These are phyloP conservation scores for Pecten maximus DNA, from an alignment of 2,888 invertebrate genomes.

Conservation along the genomic window DNA sequence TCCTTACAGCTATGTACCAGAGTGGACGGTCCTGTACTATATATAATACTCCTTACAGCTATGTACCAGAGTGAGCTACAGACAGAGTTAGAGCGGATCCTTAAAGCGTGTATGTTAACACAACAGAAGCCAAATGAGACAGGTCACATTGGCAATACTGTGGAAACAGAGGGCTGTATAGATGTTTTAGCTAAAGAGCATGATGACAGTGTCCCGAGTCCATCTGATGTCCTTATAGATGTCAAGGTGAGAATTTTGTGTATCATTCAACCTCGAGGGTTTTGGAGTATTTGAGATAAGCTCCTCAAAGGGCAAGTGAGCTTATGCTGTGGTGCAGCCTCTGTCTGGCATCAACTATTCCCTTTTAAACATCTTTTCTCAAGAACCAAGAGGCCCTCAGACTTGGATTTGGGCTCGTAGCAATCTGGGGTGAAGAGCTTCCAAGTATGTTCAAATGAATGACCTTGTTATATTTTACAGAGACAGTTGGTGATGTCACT, in stretches of 20 bases:
- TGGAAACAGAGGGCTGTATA: constrained; percentile 46
- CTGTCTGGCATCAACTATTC: no score
- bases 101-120: constrained; percentile 45
- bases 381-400: no score
- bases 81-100: constrained; percentile 63
- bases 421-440: no score
- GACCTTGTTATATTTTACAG: no score
- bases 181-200: constrained; percentile 56
- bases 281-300: no score
- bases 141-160: constrained; percentile 28
- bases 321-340: no score
- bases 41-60: constrained; percentile 52
- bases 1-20: not conserved
- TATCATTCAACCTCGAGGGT: no score
- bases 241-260: constrained; percentile 63
- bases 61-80: constrained; percentile 67
- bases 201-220: constrained; percentile 58
- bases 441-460: no score
- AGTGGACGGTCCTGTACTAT: not conserved
- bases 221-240: constrained; percentile 66
- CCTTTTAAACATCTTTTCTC: no score
- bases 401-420: no score
- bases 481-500: no score
- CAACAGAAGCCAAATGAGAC: constrained; percentile 41
- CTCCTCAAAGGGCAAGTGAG: no score